Percentiles rank a stretch among this genome's conserved stretches.
Conservation (phyloP, 2,797 vertebrate genomes). For the Podargus strigoides region DNA sequence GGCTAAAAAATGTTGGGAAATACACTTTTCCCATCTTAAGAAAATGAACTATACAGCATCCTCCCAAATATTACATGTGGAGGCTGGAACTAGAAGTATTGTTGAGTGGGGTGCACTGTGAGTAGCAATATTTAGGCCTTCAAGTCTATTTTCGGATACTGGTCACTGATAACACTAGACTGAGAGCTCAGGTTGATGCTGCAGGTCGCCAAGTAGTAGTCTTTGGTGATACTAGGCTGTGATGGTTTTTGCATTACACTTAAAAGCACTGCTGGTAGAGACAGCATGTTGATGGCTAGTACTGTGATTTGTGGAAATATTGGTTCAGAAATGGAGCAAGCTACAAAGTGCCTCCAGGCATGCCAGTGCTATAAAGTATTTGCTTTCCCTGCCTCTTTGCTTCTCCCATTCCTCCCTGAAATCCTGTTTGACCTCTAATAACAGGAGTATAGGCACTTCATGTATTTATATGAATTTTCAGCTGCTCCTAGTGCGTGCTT, state of each 20-base stretch:
- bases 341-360: not conserved
- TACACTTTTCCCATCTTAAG: not conserved
- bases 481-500: not conserved
- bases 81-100: not conserved
- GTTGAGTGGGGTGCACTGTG: not conserved
- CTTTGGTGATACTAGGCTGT: not conserved
- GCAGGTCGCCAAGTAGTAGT: not conserved
- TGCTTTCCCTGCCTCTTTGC: not conserved
- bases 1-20: not conserved
- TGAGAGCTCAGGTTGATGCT: not conserved
- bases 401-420: not conserved
- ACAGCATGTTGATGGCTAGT: not conserved
- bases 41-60: not conserved
- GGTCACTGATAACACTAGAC: not conserved
- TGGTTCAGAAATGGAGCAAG: not conserved
- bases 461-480: not conserved
- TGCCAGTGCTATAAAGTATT: not conserved
- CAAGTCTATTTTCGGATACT: not conserved
- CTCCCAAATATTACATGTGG: not conserved
- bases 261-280: not conserved
- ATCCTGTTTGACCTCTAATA: not conserved
- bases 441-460: not conserved
- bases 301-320: not conserved
- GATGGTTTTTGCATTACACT: conserved; percentile 12
- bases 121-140: not conserved